Evolutionary conservation across 1,140 invertebrate genomes (phyloP).

Genomic region (Hypsibius dujardini): DNA sequence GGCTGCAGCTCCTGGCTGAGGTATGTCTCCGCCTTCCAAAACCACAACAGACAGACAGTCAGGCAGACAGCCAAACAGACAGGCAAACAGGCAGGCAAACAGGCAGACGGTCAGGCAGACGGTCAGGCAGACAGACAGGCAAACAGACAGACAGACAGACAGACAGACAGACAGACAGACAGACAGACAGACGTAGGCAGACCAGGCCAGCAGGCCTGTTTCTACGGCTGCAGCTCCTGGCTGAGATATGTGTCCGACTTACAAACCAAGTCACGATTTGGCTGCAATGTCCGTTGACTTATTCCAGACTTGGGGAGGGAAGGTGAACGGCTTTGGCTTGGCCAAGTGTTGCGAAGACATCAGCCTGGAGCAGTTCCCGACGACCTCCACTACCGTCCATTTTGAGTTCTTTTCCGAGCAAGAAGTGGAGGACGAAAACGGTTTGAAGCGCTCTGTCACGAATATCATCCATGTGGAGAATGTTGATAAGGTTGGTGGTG

Average conservation of each 20-base stretch:
- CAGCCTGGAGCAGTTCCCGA: conserved; percentile 43
- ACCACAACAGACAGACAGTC: too few relatives aligned
- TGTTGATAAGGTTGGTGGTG: conserved; percentile 39
- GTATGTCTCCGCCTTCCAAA: neutral
- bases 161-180: too few relatives aligned
- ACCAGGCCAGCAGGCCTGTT: conserved; percentile 14
- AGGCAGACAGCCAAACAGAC: too few relatives aligned
- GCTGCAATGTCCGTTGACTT: neutral
- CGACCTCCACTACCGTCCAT: conserved; percentile 59
- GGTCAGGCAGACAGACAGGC: too few relatives aligned
- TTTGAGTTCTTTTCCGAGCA: conserved; percentile 55
- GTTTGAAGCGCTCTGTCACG: conserved; percentile 31
- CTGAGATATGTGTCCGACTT: neutral
- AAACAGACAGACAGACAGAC: too few relatives aligned
- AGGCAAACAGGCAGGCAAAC: too few relatives aligned
- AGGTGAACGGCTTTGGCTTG: conserved; percentile 68
- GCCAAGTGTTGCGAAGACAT: conserved; percentile 57
- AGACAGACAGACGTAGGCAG: too few relatives aligned
- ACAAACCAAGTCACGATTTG: neutral
- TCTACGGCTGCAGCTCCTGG: conserved; percentile 17
- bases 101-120: too few relatives aligned
- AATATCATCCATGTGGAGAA: conserved; percentile 54
- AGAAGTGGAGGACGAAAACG: conserved; percentile 31
- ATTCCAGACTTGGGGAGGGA: conserved; percentile 55
- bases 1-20: conserved; percentile 16